Conservation (phyloP, 2,113 vertebrate genomes). For the Recurvirostra avosetta region DNA sequence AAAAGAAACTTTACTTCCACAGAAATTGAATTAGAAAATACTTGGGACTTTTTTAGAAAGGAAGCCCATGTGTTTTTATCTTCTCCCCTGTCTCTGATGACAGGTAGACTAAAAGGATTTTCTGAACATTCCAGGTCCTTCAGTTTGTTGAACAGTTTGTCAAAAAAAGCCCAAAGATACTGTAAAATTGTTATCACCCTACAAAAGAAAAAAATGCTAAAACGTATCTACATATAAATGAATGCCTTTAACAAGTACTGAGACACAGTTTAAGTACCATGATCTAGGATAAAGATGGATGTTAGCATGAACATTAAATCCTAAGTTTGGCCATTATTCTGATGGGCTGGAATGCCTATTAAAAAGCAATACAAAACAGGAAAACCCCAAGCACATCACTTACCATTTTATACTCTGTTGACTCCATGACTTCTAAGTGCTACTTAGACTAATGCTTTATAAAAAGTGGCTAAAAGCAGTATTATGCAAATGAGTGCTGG, state of each 20-base stretch:
- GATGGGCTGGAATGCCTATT: neutral
- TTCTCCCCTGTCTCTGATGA: neutral
- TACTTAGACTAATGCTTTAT: neutral
- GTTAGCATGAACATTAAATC: neutral
- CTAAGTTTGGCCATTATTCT: neutral
- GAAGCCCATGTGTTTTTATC: neutral
- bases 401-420: neutral
- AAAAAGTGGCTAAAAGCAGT: neutral
- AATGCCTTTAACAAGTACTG: neutral
- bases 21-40: neutral
- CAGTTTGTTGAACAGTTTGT: neutral
- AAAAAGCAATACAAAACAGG: neutral
- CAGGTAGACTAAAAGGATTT: neutral
- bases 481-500: neutral
- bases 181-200: neutral
- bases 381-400: neutral
- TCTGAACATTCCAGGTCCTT: neutral
- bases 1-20: neutral
- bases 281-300: neutral
- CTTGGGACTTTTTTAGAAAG: neutral
- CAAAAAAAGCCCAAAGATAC: neutral
- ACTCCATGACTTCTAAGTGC: neutral
- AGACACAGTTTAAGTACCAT: neutral
- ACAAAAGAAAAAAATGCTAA: neutral
- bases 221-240: neutral